Evolutionary conservation across 2,888 invertebrate species (phyloP), one percentile per base, ranked within the genome.

Genomic region (Phengaris arion): DNA sequence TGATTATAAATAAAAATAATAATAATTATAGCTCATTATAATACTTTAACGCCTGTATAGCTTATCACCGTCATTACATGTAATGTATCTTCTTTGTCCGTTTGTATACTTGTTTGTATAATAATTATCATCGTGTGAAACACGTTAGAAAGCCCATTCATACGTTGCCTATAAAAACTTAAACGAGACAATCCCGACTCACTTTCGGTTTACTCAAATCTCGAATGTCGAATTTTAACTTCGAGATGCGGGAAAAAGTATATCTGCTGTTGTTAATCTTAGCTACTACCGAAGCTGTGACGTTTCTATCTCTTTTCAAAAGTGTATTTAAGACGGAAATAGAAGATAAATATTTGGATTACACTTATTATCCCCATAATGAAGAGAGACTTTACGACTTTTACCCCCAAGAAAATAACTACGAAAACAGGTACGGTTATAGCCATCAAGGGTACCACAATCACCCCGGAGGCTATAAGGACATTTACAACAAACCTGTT

Each of bases 241-340:
- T 4, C 48, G 7, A 70, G 9, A 48, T 51, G 48, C 5, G 9
- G 68, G 35, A n/a, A 10, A 6, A n/a, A 15, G 15, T 15, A 15
- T 13, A 12, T 6, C 15, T 22, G 70, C 51, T 70, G 48, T 0
- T 70, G 10, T 22, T 52, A 6, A 45, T 72, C 51, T 22, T 72
- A 22, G 52, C 48, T 52, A 10, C 35, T 6, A 54, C 52, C 22
- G n/a, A 72, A 4, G 72, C 72, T 13, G 35, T 52, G 35, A 10
- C 72, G 35, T 52, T 51, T 54, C 54, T 72, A 6, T 72, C 72
- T 13, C 13, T 72, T 52, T 52, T 72, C 51, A 72, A 54, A 13
- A 52, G 52, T 35, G 6, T 72, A 12, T 35, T 54, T 13, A 52
- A 52, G 52, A 54, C 13, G 2, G 72, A 72, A 6, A 72, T 52